Evolutionary conservation across 2,113 vertebrate species (phyloP), one percentile per base, ranked within the genome.

Genomic region (Corythoichthys intestinalis): DNA sequence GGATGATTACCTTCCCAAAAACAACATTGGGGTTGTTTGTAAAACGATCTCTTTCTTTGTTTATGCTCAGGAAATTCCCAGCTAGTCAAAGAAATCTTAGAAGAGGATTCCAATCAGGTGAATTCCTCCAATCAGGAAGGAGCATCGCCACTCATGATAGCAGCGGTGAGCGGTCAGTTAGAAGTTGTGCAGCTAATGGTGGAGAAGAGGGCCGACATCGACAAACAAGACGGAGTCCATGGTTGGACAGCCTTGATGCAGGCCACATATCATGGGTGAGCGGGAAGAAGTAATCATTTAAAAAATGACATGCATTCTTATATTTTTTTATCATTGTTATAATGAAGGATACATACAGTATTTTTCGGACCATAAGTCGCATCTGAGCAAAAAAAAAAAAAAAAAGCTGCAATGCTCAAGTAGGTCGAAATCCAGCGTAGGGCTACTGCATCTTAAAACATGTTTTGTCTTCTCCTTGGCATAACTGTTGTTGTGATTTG

Each of bases 201-300:
- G 85, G 95, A 98, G 72, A 95, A 92, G 82, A 94, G 87, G 0
- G 96, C 94, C 0, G 94, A 97, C 64, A 70, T 96, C 28, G 93
- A 99, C 89, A 96, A 94, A 73, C 97, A 97, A 74, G 97, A 99
- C 73, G 91, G 90, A 0, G 91, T 94, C 41, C 97, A 99, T 1
- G 96, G 95, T 37, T 99, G 97, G 97, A 98, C 96, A 0, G 96
- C 97, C 35, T 91, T 98, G 56, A 99, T 99, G 97, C 97, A 99
- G 82, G 97, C 97, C 60, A 99, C 97, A 0, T 99, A 99, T 78
- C 97, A 99, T 0, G 96, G 97, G 97, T 99, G 86, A 73, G 80
- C 39, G 7, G 34, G 14, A 53, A 38, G 17, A 4, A 17, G 12
- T 14, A 12, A 20, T 20, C 1, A 35, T 28, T 37, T 14, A 8